Percentiles rank a stretch among this genome's conserved stretches.
Evolutionary conservation across 2,113 vertebrate genomes (phyloP).

Genomic region (Glaucomys volans): DNA sequence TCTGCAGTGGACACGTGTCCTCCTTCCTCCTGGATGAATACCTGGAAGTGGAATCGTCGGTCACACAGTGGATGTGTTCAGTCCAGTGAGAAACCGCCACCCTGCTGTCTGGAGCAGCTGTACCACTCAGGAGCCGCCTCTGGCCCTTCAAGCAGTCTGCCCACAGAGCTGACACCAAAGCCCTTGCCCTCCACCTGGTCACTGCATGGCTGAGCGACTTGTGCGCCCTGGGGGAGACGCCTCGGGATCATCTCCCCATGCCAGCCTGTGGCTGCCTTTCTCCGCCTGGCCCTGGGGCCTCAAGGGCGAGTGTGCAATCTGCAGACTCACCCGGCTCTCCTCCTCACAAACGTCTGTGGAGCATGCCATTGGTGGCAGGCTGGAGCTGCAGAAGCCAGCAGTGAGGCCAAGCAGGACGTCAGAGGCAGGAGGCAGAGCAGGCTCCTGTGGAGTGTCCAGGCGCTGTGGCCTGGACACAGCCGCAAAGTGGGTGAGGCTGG

Average conservation of each 20-base stretch:
- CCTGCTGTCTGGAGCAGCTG: neutral
- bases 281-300: neutral
- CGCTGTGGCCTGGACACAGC: neutral
- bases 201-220: fast-evolving
- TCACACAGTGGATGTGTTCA: neutral
- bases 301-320: fast-evolving
- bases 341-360: neutral
- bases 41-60: neutral
- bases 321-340: neutral
- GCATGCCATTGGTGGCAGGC: no score
- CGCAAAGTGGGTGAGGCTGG: fast-evolving
- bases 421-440: neutral
- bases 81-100: neutral
- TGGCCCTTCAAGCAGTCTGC: fast-evolving
- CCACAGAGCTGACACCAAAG: no score
- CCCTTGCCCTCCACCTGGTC: fast-evolving
- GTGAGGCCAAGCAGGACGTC: neutral
- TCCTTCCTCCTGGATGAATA: neutral
- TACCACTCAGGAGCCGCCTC: fast-evolving
- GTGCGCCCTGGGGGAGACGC: neutral
- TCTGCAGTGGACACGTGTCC: neutral
- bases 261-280: neutral
- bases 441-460: no score
- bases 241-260: neutral
- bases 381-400: fast-evolving